phyloP scores from a whole-genome alignment of 2,113 vertebrate species.

The Eurystomus gularis region DNA sequence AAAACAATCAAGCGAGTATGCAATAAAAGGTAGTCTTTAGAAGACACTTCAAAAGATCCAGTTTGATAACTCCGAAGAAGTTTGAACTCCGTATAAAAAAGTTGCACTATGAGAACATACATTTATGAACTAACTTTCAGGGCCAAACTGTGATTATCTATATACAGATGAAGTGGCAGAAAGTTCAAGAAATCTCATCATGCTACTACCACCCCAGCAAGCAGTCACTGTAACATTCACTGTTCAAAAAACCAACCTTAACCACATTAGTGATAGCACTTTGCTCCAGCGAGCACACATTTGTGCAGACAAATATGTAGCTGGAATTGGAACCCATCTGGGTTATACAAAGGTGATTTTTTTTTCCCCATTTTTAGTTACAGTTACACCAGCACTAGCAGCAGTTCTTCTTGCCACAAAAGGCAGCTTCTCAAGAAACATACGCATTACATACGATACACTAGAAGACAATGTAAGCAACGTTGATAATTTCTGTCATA shows the following conservation, averaged over 20 bases:
- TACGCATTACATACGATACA: background rate
- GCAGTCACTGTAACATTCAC: background rate
- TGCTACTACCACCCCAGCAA: background rate
- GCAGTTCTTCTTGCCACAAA: background rate
- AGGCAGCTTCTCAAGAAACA: background rate
- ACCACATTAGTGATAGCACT: background rate
- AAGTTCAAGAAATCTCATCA: background rate
- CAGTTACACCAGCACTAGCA: background rate
- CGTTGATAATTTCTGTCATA: background rate
- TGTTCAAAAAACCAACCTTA: background rate
- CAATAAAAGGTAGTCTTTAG: background rate
- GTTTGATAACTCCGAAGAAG: background rate
- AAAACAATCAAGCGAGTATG: background rate
- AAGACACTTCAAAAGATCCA: background rate
- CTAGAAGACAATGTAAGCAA: background rate
- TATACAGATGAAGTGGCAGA: background rate
- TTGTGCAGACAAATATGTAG: background rate
- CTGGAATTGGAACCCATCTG: background rate
- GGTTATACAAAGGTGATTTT: background rate
- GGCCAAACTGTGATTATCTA: background rate
- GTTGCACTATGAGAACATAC: background rate
- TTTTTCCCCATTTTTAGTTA: background rate
- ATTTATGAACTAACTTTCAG: background rate
- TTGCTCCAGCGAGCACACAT: accelerated
- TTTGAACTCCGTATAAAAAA: background rate